A percentile compares a stretch with the other conserved stretches of the same genome.
These are phyloP conservation scores for Melanogrammus aeglefinus DNA, from an alignment of 2,797 vertebrate genomes.

Conservation along the genomic window DNA sequence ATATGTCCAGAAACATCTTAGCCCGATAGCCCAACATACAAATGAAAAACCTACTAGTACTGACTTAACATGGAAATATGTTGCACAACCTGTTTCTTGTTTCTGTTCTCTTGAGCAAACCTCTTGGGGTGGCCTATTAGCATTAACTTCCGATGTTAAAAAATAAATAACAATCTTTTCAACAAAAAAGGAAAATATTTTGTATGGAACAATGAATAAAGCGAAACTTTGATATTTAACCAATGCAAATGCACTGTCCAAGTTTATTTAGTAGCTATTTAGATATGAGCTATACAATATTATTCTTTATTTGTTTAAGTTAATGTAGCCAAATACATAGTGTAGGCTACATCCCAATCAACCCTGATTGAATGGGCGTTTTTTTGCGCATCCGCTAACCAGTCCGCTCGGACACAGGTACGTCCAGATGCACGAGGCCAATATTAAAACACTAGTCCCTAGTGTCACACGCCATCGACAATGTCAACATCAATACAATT, in stretches of 20 bases:
- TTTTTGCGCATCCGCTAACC: not conserved
- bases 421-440: not conserved
- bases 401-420: not conserved
- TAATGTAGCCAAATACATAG: not conserved
- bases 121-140: not conserved
- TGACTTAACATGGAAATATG: constrained; percentile 9
- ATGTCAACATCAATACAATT: not conserved
- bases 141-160: not conserved
- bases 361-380: not conserved
- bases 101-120: not conserved
- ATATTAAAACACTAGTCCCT: not conserved
- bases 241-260: not conserved
- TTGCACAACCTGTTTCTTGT: constrained; percentile 3
- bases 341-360: not conserved
- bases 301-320: not conserved
- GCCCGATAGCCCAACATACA: not conserved
- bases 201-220: not conserved
- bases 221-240: not conserved
- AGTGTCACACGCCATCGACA: not conserved
- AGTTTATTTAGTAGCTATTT: not conserved
- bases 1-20: not conserved
- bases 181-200: not conserved
- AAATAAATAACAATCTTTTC: not conserved
- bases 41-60: not conserved
- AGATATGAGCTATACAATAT: not conserved